These are phyloP conservation scores for Lypha dubia DNA, from an alignment of 2,888 invertebrate genomes.

Conservation along the genomic window DNA sequence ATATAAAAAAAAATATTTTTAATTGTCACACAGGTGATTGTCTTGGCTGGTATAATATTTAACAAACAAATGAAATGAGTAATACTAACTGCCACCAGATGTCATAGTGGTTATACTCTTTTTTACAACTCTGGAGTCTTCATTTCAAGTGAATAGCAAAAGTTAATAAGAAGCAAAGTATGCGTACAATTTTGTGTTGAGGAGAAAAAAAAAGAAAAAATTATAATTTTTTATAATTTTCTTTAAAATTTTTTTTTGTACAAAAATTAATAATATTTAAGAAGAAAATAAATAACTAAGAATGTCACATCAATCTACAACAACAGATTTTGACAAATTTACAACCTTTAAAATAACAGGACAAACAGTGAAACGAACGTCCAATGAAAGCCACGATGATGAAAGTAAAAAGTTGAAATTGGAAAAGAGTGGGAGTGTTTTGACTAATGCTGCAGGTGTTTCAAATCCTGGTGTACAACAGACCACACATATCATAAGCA, in stretches of 20 bases:
- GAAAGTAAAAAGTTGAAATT: conserved; percentile 70
- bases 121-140: conserved; percentile 21
- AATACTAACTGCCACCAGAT: conserved; percentile 6
- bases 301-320: conserved; percentile 67
- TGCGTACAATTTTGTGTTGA: conserved; percentile 65
- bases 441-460: conserved; percentile 47
- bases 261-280: conserved; percentile 52
- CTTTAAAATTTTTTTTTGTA: conserved; percentile 65
- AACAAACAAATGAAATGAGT: neutral
- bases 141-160: conserved; percentile 25
- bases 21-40: neutral
- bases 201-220: conserved; percentile 64
- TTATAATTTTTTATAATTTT: conserved; percentile 67
- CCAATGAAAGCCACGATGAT: conserved; percentile 71
- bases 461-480: conserved; percentile 39
- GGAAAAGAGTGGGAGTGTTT: conserved; percentile 71
- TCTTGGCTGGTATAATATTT: neutral
- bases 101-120: neutral
- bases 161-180: conserved; percentile 59
- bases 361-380: conserved; percentile 67
- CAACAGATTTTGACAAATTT: conserved; percentile 68
- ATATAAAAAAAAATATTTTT: no score
- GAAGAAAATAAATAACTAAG: conserved; percentile 27
- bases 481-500: conserved; percentile 34
- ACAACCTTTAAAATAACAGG: conserved; percentile 66